These are phyloP conservation scores for Myotis brandtii DNA, from an alignment of 2,113 vertebrate genomes.

Conservation along the genomic window DNA sequence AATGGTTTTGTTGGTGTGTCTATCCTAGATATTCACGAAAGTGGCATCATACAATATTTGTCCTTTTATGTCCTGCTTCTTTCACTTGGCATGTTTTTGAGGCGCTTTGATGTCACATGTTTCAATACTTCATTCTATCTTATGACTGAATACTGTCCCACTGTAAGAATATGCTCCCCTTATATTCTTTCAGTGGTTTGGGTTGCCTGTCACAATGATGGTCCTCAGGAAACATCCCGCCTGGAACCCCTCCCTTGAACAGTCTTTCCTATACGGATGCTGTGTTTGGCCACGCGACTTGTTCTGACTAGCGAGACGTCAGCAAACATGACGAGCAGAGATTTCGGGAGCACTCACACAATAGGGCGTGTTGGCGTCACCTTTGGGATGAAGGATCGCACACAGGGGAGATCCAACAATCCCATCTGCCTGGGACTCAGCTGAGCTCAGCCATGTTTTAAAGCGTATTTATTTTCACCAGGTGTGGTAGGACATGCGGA, in stretches of 20 bases:
- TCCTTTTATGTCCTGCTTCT: background rate
- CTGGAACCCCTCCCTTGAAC: background rate
- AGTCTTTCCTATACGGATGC: background rate
- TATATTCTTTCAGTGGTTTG: background rate
- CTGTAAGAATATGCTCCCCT: background rate
- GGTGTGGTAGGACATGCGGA: background rate
- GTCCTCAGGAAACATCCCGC: background rate
- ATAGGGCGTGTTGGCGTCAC: background rate
- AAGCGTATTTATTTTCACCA: background rate
- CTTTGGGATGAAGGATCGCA: background rate
- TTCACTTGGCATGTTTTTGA: background rate
- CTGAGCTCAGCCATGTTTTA: background rate
- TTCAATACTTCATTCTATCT: background rate
- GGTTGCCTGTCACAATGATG: background rate
- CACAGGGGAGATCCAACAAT: background rate
- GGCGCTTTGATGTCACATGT: background rate
- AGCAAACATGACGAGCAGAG: background rate
- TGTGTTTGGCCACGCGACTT: background rate
- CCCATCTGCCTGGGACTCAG: background rate
- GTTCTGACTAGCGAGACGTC: background rate
- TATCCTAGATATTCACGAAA: background rate
- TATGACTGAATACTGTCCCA: background rate
- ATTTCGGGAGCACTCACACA: background rate
- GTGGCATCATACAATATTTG: background rate
- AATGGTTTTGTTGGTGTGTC: background rate